Base-by-base conservation (phyloP, 2,888 invertebrate genomes). In the Drosophila fulvimacula region DNA sequence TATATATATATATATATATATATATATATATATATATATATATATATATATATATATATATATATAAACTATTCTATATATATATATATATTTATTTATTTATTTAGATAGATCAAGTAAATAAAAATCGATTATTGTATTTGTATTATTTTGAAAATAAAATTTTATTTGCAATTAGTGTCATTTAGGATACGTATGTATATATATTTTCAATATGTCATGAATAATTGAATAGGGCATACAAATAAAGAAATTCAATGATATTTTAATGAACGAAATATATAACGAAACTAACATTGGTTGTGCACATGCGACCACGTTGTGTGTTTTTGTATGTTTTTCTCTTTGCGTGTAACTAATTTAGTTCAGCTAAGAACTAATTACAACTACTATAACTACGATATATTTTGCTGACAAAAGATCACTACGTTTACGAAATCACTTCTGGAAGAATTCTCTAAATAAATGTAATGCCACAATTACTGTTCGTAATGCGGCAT, bases 371-470 rank as follows among this genome's bases (percentile, higher is more conserved):
- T 82, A 82, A 69, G 86, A 83, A 83, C 81, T 86, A 86, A 86
- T 83, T 83, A 86, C 60, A 75, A 71, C 75, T 77, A 76, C 65
- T 65, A 60, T 70, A 68, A 69, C 73, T 76, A 65, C 39, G 32
- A 65, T 65, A 60, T 62, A 63, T 71, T 72, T 81, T 78, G 72
- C 82, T 71, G 73, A 72, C 69, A 74, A 73, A 85, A 83, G 87
- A 85, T 85, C 85, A 85, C 85, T 82, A 79, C 75, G 76, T 82
- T 81, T 82, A 76, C 81, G 73, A 84, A 86, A 87, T 87, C 87
- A 82, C 85, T 72, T 79, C 73, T 77, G 73, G 69, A 77, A 72
- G 73, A 86, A 82, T 77, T 80, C 62, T 73, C 70, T 80, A 80
- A 70, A 52, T 71, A 71, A 78, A 57, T 71, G 69, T 69, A 61